Evolutionary conservation across 2,797 vertebrate genomes (phyloP), one percentile per base, ranked within the genome.

Genomic region (Eremophila alpestris): DNA sequence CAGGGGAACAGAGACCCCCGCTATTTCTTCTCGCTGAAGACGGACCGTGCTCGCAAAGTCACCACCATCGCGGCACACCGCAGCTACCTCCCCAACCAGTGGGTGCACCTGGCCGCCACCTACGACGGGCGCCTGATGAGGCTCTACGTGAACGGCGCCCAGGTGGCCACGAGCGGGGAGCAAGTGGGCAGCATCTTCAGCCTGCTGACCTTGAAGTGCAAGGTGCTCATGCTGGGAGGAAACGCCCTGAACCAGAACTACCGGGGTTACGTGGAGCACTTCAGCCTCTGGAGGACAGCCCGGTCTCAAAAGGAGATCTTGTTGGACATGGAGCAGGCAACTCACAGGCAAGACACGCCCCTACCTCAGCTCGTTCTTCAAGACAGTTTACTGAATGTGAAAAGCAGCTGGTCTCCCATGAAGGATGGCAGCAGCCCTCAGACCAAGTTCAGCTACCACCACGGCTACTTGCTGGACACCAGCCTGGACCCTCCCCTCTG

Each of bases 21-120:
- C 68, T 99, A 99, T 98, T 99, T 99, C 98, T 99, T 99, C 98
- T 99, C 99, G 76, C 98, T 99, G 78, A 99, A 99, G 98, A 99
- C 99, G 7, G 99, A 99, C 95, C 99, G 99, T 77, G 99, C 99
- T 89, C 99, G 99, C 96, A 99, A 99, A 97, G 98, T 98, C 93
- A 99, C 99, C 94, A 98, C 98, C 93, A 98, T 99, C 92, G 97
- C 98, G 91, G 98, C 99, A 94, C 99, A 99, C 38, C 97, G 97
- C 91, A 99, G 97, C 97, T 99, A 99, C 97, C 95, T 98, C 93
- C 98, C 99, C 48, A 99, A 98, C 96, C 99, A 99, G 83, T 99
- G 99, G 99, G 98, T 98, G 5, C 98, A 99, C 54, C 98, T 99
- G 55, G 98, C 99, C 22, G 98, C 99, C 97, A 99, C 99, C 3